Conservation (phyloP, 2,888 invertebrate species). For the Acanthosepion pharaonis region DNA sequence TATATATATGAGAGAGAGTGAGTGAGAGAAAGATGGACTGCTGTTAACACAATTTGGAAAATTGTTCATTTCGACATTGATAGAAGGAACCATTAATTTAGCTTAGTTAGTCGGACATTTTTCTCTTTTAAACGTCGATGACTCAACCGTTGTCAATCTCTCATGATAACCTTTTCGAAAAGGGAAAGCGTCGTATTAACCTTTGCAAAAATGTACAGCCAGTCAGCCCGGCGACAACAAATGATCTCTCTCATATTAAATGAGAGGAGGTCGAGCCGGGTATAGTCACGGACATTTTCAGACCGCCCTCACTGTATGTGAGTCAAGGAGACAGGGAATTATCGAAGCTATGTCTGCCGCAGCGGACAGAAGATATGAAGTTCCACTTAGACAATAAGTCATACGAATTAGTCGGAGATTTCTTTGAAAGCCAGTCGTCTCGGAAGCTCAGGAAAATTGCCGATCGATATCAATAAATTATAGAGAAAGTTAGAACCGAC, state of each 20-base stretch:
- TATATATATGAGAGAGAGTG: too few relatives aligned
- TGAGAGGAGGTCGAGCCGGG: not conserved
- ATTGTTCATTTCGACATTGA: not conserved
- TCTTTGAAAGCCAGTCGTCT: not conserved
- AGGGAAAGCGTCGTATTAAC: not conserved
- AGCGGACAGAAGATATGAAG: not conserved
- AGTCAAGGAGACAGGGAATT: not conserved
- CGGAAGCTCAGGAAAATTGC: not conserved
- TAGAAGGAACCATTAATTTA: not conserved
- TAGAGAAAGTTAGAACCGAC: not conserved
- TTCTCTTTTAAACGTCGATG: not conserved
- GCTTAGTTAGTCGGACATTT: not conserved
- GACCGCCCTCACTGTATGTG: not conserved
- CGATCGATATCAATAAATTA: not conserved
- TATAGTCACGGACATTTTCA: not conserved
- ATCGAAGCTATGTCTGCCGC: not conserved
- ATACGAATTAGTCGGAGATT: not conserved
- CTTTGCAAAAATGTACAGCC: not conserved
- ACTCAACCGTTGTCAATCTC: not conserved
- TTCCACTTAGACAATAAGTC: not conserved
- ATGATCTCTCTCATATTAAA: not conserved
- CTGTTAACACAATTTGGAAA: not conserved
- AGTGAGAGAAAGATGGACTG: not conserved
- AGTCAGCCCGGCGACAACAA: not conserved
- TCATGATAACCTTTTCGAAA: not conserved